Evolutionary conservation across 2,113 vertebrate genomes (phyloP).

Genomic region (Poeciliopsis turrubarensis): DNA sequence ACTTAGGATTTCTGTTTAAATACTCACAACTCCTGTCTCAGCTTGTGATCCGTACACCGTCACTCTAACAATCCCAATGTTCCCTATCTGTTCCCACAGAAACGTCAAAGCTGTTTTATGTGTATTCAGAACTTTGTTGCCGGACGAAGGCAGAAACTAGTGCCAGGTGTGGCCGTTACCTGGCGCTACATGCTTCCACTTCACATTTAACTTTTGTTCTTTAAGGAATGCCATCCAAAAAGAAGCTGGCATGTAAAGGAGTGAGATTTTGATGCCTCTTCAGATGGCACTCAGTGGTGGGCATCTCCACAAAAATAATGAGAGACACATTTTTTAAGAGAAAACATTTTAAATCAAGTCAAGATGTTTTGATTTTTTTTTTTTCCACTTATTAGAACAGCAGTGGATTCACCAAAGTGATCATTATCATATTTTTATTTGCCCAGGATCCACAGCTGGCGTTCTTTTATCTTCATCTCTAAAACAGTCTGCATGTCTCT

Average conservation of each 20-base stretch:
- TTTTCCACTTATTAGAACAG: conserved; percentile 17
- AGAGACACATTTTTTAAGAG: conserved; percentile 19
- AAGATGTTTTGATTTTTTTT: conserved; percentile 15
- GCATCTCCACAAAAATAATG: conserved; percentile 16
- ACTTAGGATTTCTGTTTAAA: not conserved
- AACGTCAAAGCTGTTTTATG: not conserved
- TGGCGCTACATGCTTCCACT: not conserved
- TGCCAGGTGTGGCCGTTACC: no score
- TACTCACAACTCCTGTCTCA: not conserved
- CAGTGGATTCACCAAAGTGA: conserved; percentile 11
- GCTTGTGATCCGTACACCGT: not conserved
- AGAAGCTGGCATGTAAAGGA: not conserved
- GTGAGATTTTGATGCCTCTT: conserved; percentile 15
- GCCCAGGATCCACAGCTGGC: not conserved
- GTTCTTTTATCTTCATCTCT: not conserved
- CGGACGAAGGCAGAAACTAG: no score
- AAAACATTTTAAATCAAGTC: conserved; percentile 29
- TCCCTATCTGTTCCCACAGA: not conserved
- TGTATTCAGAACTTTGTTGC: not conserved
- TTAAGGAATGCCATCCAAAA: not conserved
- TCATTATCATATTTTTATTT: conserved; percentile 13
- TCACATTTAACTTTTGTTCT: not conserved
- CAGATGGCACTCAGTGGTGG: conserved; percentile 7
- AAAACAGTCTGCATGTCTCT: not conserved
- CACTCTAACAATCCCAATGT: not conserved